These are phyloP conservation scores for Neostethus bicornis DNA, from an alignment of 2,797 vertebrate species.

Conservation along the genomic window DNA sequence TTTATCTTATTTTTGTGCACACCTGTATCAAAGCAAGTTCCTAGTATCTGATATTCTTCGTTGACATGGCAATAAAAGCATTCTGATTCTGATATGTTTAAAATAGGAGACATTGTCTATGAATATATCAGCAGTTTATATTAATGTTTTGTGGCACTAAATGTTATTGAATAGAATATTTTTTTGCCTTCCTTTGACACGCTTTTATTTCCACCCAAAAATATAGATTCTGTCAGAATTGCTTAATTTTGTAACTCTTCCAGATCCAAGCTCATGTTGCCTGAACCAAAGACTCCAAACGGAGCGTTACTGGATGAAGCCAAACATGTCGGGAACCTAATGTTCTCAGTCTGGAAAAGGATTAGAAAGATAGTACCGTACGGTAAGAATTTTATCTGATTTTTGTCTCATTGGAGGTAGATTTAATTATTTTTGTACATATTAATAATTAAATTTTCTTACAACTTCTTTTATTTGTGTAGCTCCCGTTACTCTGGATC, in stretches of 20 bases:
- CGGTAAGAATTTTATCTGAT: slow-evolving; percentile 29
- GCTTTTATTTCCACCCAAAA: too few relatives aligned
- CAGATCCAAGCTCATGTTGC: slow-evolving; percentile 18
- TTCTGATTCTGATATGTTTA: too few relatives aligned
- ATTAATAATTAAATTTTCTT: not conserved
- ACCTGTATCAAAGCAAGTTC: too few relatives aligned
- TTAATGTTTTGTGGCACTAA: too few relatives aligned
- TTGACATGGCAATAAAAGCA: too few relatives aligned
- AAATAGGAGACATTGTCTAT: too few relatives aligned
- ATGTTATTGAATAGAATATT: too few relatives aligned
- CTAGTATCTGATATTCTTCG: too few relatives aligned
- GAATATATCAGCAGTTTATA: too few relatives aligned
- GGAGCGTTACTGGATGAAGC: slow-evolving; percentile 32
- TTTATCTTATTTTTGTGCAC: too few relatives aligned
- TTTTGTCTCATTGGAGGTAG: rapidly evolving
- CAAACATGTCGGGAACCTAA: slow-evolving; percentile 43
- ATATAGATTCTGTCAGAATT: not conserved
- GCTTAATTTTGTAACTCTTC: not conserved
- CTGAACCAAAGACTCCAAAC: slow-evolving; percentile 21
- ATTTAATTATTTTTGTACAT: not conserved
- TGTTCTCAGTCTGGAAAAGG: slow-evolving; percentile 38
- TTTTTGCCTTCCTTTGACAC: too few relatives aligned
- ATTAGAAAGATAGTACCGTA: slow-evolving; percentile 33
- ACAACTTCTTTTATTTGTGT: not conserved
- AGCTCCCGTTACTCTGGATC: slow-evolving; percentile 50